Percentiles rank a stretch among this genome's conserved stretches.
Evolutionary conservation across 2,113 vertebrate species (phyloP).

Genomic region (Centropus unirufus): DNA sequence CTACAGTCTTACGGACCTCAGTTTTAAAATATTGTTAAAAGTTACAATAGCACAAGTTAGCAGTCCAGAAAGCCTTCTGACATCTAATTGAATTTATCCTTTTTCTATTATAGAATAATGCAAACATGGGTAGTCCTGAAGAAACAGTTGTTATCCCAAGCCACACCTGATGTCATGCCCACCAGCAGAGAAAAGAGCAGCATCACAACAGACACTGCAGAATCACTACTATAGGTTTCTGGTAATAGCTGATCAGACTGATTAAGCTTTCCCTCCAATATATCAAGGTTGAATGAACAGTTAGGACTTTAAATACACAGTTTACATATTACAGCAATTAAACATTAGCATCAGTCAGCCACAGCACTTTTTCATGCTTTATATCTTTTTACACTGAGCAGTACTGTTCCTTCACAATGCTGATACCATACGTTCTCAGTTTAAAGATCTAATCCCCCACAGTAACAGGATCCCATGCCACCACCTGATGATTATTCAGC

Average conservation of each 20-base stretch:
- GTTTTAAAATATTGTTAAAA: background rate
- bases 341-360: background rate
- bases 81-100: background rate
- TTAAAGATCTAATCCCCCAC: background rate
- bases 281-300: background rate
- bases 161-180: background rate
- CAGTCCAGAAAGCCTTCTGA: background rate
- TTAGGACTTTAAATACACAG: background rate
- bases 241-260: background rate
- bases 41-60: background rate
- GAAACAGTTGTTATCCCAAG: background rate
- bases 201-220: background rate
- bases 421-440: background rate
- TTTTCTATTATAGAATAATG: background rate
- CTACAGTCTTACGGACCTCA: background rate
- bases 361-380: background rate
- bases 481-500: background rate
- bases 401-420: background rate
- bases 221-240: background rate
- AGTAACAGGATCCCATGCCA: background rate
- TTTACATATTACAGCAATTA: background rate
- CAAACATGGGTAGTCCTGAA: background rate
- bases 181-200: background rate
- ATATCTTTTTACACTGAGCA: background rate
- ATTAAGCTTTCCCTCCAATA: background rate